phyloP scores from a whole-genome alignment of 2,113 vertebrate genomes.

The Eudyptes chrysolophus region DNA sequence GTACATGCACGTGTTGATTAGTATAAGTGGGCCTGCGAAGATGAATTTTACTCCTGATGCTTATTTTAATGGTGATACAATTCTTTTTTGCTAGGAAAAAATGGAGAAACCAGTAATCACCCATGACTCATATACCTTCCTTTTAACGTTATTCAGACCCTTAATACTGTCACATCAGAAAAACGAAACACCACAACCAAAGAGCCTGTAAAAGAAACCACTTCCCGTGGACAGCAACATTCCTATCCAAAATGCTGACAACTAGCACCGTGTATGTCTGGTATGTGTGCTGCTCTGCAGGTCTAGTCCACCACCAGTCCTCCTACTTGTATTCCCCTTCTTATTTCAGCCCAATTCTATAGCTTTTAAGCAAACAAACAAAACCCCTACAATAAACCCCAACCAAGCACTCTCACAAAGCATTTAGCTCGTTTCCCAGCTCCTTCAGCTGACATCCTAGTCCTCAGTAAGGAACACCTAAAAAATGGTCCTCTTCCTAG shows the following conservation, averaged over 20 bases:
- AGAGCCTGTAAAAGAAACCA: neutral
- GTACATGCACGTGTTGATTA: neutral
- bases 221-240: neutral
- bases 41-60: neutral
- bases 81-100: neutral
- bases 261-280: accelerated
- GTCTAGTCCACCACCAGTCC: neutral
- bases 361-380: neutral
- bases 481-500: neutral
- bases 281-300: neutral
- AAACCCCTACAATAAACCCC: neutral
- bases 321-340: neutral
- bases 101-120: neutral
- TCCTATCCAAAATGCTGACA: neutral
- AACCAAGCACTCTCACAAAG: neutral
- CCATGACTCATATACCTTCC: neutral
- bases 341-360: neutral
- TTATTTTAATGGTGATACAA: neutral
- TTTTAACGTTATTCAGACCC: neutral
- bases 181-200: neutral
- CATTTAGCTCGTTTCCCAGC: neutral
- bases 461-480: neutral
- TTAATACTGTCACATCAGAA: neutral
- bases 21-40: neutral
- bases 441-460: neutral